Conservation (phyloP, 2,113 vertebrate species). For the Spermophilus dauricus region DNA sequence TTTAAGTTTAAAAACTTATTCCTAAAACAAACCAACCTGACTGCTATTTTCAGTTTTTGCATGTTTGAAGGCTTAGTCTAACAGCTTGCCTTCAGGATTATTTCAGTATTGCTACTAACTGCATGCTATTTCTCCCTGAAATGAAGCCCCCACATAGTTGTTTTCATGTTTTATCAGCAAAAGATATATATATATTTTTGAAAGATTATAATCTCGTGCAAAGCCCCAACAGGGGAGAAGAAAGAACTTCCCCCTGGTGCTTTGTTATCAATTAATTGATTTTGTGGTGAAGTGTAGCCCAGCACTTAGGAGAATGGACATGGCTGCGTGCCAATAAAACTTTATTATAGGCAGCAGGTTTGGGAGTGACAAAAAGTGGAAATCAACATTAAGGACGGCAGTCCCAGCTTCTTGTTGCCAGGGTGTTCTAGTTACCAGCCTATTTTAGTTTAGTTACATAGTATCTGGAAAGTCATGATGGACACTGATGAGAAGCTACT, state of each 20-base stretch:
- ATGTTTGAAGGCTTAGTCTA: not conserved
- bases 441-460: not conserved
- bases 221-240: not conserved
- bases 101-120: not conserved
- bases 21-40: not conserved
- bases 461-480: not conserved
- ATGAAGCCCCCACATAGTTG: too few relatives aligned
- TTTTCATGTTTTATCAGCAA: not conserved
- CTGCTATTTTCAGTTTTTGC: not conserved
- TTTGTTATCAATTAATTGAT: not conserved
- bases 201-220: not conserved
- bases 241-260: not conserved
- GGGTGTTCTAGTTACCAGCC: fast-evolving
- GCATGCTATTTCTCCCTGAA: not conserved
- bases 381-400: not conserved
- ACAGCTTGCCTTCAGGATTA: not conserved
- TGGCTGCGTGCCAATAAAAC: not conserved
- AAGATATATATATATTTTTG: not conserved
- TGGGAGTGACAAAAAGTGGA: not conserved
- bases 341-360: not conserved
- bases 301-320: fast-evolving
- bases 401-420: not conserved
- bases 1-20: not conserved
- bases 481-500: not conserved
- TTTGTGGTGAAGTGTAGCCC: not conserved